phyloP scores from a whole-genome alignment of 53 echinoderm and acorn worm species.

The Henricia sp. region DNA sequence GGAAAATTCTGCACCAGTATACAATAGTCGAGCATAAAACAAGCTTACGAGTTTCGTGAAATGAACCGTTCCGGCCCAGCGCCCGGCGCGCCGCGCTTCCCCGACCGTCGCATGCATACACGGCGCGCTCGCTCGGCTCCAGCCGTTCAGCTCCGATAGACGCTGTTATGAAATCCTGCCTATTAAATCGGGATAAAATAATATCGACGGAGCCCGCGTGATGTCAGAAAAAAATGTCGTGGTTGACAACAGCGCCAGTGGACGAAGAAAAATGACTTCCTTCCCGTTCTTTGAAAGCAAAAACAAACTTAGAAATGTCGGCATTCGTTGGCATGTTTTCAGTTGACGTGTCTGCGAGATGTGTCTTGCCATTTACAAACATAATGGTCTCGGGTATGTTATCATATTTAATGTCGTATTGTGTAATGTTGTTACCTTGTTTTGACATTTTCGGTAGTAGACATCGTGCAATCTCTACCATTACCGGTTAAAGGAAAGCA shows the following conservation, averaged over 20 bases:
- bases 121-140: no score
- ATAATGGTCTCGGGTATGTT: no score
- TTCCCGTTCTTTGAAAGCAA: background rate
- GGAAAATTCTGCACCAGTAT: no score
- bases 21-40: no score
- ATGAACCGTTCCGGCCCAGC: slow-evolving; percentile 10
- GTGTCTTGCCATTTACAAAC: no score
- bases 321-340: background rate
- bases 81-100: background rate
- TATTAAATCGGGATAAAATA: slow-evolving; percentile 11
- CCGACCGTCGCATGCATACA: background rate
- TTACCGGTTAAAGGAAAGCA: no score
- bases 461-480: no score
- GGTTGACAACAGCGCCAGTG: background rate
- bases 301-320: background rate
- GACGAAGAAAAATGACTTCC: slow-evolving; percentile 9
- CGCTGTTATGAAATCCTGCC: slow-evolving; percentile 11
- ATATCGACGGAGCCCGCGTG: background rate
- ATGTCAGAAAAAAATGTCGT: slow-evolving; percentile 9
- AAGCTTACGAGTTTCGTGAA: no score
- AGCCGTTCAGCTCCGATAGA: slow-evolving; percentile 16
- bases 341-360: no score
- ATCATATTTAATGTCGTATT: no score
- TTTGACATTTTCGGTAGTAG: no score
- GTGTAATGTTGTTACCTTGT: no score